Base-by-base conservation (phyloP, 2,888 invertebrate species). In the Tryphoninae sp. region DNA sequence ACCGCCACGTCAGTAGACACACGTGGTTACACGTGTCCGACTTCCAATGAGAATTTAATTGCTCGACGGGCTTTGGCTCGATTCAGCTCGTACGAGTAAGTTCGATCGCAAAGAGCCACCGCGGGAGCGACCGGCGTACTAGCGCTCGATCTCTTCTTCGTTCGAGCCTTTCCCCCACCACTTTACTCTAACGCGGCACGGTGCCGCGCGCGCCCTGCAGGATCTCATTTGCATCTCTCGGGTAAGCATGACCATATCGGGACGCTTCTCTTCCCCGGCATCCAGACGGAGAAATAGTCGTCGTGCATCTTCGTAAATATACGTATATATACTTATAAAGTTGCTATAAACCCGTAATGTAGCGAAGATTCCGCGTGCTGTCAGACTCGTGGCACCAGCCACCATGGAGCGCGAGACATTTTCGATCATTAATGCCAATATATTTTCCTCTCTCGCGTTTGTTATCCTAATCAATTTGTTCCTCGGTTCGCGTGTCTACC, bases 1-100 rank as follows among this genome's bases (percentile, higher is more conserved):
- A 89, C 89, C 89, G 86, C 80, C 85, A 88, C 82, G 88, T 89
- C 89, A 86, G 61, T 51, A 77, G 87, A 90, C 87, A 87, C 78
- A 83, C 87, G 87, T 87, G 88, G 89, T 86, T 86, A 88, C 90
- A 89, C 88, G 88, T 89, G 90, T 90, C 88, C 84, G 85, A 86
- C 85, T 88, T 86, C 87, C 86, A 87, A 87, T 88, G 87, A 87
- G 88, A 86, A 89, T 88, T 89, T 89, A 89, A 89, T 89, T 89
- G 88, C 89, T 85, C 85, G 74, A 68, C 79, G 72, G 83, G 76
- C 83, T 80, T 67, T 68, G 65, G 79, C 84, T 81, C 83, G 83
- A 69, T 81, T 83, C 77, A 26, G 58, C 76, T 79, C 59, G 68
- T 69, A 69, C 53, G 33, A 22, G 22, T 59, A 65, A 23, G 67